Percentiles rank a stretch among this genome's conserved stretches.
phyloP scores from a whole-genome alignment of 2,113 vertebrate species.

The Clarias gariepinus region DNA sequence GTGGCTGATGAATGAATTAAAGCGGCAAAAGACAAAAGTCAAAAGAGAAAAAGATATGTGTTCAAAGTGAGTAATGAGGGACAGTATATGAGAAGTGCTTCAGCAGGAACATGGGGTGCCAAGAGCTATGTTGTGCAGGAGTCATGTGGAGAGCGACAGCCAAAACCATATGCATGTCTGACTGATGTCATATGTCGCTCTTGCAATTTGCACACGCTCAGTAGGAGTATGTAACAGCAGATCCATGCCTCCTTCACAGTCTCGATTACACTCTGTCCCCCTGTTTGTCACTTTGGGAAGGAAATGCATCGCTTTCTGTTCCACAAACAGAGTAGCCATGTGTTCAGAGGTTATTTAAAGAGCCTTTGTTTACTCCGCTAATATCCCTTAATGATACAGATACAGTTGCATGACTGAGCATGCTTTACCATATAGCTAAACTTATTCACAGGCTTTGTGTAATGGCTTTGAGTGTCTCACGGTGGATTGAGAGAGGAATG shows the following conservation, averaged over 20 bases:
- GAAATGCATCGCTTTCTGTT: constrained; percentile 38
- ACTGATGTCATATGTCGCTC: constrained; percentile 56
- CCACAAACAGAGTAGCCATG: constrained; percentile 26
- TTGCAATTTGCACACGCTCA: constrained; percentile 35
- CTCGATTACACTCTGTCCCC: constrained; percentile 20
- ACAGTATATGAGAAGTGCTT: constrained; percentile 60
- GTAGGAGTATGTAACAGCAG: constrained; percentile 20
- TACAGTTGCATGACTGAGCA: constrained; percentile 19
- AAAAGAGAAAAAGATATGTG: not conserved
- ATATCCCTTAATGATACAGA: constrained; percentile 8
- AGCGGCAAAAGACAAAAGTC: constrained; percentile 50
- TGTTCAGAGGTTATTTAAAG: constrained; percentile 43
- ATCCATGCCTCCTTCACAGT: constrained; percentile 37
- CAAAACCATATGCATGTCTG: constrained; percentile 59
- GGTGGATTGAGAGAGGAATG: not conserved
- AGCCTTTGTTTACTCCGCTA: constrained; percentile 16
- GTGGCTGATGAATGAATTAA: constrained; percentile 14
- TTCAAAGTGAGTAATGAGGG: constrained; percentile 45
- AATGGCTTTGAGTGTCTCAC: not conserved
- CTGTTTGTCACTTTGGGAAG: constrained; percentile 35
- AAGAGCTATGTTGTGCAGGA: constrained; percentile 59
- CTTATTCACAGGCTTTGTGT: constrained; percentile 13
- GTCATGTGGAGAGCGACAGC: constrained; percentile 59
- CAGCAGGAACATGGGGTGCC: constrained; percentile 54
- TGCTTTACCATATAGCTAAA: constrained; percentile 12